Evolutionary conservation across 2,113 vertebrate species (phyloP).

Genomic region (Petrocephalus microphthalmus): DNA sequence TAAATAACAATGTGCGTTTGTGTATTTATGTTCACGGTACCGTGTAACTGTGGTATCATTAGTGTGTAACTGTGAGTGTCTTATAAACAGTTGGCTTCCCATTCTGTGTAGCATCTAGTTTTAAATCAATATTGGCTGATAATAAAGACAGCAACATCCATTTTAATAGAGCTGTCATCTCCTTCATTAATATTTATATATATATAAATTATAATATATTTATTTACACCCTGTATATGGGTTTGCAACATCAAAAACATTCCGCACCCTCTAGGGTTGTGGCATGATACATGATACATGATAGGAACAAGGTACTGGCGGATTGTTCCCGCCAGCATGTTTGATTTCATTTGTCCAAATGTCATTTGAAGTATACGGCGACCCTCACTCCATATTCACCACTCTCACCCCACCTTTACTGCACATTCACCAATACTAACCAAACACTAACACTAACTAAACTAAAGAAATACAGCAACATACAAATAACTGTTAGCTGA

Average conservation of each 20-base stretch:
- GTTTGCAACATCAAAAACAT: no score
- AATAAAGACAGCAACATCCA: background rate
- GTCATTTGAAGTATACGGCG: background rate
- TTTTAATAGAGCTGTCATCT: background rate
- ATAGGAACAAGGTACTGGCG: background rate
- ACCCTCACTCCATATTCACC: background rate
- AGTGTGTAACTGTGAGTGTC: background rate
- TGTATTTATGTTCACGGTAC: background rate
- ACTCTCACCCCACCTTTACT: background rate
- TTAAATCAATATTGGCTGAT: background rate
- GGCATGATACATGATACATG: no score
- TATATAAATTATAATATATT: no score
- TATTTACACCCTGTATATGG: background rate
- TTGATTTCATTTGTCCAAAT: background rate
- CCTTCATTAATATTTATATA: background rate
- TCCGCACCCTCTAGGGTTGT: no score
- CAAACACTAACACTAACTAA: background rate
- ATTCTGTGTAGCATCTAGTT: background rate
- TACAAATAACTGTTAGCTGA: background rate
- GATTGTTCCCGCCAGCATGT: background rate
- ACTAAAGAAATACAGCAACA: background rate
- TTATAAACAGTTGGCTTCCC: background rate
- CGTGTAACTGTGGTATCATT: background rate
- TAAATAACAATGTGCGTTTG: background rate
- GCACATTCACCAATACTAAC: background rate